phyloP scores from a whole-genome alignment of 2,113 vertebrate species.

The Asarcornis scutulata region DNA sequence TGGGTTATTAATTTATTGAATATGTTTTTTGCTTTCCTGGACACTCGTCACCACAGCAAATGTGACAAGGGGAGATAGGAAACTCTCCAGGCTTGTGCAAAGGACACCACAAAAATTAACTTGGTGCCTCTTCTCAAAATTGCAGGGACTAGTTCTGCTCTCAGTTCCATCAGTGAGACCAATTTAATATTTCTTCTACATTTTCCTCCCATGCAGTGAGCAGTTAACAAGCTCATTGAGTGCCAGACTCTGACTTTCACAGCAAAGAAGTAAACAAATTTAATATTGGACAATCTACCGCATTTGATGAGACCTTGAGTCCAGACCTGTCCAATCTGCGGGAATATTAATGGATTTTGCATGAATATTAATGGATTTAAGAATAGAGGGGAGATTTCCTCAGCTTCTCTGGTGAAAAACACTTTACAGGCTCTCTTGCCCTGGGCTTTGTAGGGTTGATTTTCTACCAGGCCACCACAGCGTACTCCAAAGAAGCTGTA shows the following conservation, averaged over 20 bases:
- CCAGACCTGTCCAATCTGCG: neutral
- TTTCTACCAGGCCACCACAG: neutral
- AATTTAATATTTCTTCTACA: neutral
- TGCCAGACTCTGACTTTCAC: neutral
- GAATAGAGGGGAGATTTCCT: neutral
- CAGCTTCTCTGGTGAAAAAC: neutral
- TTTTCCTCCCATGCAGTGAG: neutral
- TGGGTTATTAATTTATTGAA: neutral
- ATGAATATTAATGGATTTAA: neutral
- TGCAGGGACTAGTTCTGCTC: neutral
- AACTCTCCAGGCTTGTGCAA: neutral
- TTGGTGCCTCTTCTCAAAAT: neutral
- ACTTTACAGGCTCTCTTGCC: neutral
- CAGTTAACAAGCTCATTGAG: neutral
- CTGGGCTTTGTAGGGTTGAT: neutral
- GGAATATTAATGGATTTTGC: neutral
- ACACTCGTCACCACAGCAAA: neutral
- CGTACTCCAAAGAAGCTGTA: neutral
- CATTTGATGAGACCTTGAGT: neutral
- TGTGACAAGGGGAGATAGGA: neutral
- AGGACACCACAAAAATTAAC: neutral
- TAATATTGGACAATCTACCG: neutral
- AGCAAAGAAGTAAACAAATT: neutral
- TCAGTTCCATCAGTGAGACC: neutral
- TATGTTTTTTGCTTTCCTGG: neutral